Evolutionary conservation across 2,888 invertebrate species (phyloP).

Genomic region (Apoderus coryli): DNA sequence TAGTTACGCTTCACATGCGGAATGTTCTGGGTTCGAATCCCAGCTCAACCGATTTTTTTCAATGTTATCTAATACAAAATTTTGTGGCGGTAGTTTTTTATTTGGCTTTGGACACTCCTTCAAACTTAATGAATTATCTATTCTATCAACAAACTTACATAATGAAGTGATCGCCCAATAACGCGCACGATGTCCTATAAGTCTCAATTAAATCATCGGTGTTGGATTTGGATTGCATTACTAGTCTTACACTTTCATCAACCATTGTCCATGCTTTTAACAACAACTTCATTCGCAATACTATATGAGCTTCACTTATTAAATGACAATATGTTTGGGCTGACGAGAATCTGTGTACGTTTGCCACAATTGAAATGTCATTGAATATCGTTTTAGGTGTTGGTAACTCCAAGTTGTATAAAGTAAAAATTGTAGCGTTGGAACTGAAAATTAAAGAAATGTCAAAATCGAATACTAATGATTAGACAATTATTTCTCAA

Average conservation of each 20-base stretch:
- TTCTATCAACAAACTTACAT: slow-evolving; percentile 33
- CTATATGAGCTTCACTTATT: slow-evolving; percentile 56
- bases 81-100: no score
- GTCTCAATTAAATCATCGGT: slow-evolving; percentile 31
- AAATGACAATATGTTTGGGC: slow-evolving; percentile 56
- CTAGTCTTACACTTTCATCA: slow-evolving; percentile 26
- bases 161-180: slow-evolving; percentile 42
- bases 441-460: slow-evolving; percentile 22
- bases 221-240: slow-evolving; percentile 22
- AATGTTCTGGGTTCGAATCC: no score
- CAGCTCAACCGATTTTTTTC: no score
- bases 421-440: slow-evolving; percentile 42
- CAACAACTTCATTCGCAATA: slow-evolving; percentile 39
- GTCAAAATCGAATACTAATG: no score
- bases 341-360: slow-evolving; percentile 45
- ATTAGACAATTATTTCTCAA: no score
- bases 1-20: no score
- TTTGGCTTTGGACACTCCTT: no score
- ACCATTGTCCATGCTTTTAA: slow-evolving; percentile 27
- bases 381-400: slow-evolving; percentile 47
- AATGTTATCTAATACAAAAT: slow-evolving; percentile 2
- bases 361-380: slow-evolving; percentile 55
- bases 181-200: slow-evolving; percentile 39
- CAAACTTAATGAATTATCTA: no score
- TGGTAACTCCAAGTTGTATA: slow-evolving; percentile 57